Base-by-base conservation (phyloP, 1,140 invertebrate genomes). In the Magallana angulata region DNA sequence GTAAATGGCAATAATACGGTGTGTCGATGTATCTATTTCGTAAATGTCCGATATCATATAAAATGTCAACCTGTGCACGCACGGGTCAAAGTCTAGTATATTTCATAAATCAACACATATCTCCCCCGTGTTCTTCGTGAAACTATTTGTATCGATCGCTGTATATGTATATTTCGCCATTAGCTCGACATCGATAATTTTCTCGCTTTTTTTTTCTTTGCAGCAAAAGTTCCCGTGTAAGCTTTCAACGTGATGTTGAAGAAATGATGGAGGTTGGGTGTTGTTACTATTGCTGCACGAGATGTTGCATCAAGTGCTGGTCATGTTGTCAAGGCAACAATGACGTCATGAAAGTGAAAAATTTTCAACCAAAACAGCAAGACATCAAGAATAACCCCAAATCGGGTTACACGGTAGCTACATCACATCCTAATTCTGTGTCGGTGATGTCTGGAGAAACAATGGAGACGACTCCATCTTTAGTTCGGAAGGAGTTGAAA, bases 291-390 rank as follows among this genome's bases (percentile, higher is more conserved):
- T 82, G 81, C 48, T 82, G 81, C 81, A 58, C 48, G 4, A 82
- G 48, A 11, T 82, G 81, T 58, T 82, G 81, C 12, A n/a, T 82
- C 16, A 82, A 58, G 14, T 82, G 81, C 18, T 82, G 81, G 56
- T 57, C 56, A 8, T 58, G 81, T 56, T 58, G 81, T 76, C 68
- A 76, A 9, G 68, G 36, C 6, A 76, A 12, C 18, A 12, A 30
- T 12, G 68, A 76, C 68, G 68, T 76, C 68, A 76, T 76, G 14
- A 76, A 30, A 3, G 68, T 30, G 68, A 76, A 36, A 76, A 30
- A 24, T 18, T 80, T 16, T 18, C 16, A 3, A 14, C 16, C 4
- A 82, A 16, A 82, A 11, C 48, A 57, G n/a, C 62, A 82, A 24
- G n/a, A 36, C n/a, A n/a, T 30, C 4, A 58, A 82, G 18, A 56